Conservation (phyloP, 2,888 invertebrate genomes). For the Platerodrilus igneus region DNA sequence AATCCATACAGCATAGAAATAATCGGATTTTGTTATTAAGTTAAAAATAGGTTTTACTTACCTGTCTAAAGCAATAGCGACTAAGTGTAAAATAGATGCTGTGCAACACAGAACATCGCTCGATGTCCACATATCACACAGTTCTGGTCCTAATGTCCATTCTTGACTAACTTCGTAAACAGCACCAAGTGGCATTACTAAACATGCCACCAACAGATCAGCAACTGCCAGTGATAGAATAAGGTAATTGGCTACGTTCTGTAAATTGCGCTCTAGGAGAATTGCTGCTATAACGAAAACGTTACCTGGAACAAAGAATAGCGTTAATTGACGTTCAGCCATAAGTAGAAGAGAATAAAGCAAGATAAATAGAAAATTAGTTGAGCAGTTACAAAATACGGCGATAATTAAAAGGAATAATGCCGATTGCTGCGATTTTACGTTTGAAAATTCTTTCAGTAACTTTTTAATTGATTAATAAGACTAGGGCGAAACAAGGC, state of each 20-base stretch:
- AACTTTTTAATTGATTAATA: too few species aligned
- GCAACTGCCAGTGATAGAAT: conserved; percentile 88
- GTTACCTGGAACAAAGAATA: conserved; percentile 65
- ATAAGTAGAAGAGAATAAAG: background rate
- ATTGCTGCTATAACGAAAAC: conserved; percentile 93
- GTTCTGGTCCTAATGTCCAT: conserved; percentile 81
- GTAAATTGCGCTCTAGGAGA: conserved; percentile 77
- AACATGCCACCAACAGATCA: conserved; percentile 82
- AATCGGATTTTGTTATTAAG: too few species aligned
- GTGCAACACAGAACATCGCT: conserved; percentile 90
- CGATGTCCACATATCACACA: conserved; percentile 93
- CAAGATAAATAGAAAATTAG: too few species aligned
- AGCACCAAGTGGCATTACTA: conserved; percentile 73
- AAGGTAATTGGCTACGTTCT: conserved; percentile 85
- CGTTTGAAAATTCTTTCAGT: too few species aligned
- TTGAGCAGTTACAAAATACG: too few species aligned
- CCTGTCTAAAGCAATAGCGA: conserved; percentile 79
- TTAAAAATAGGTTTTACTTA: conserved; percentile 39
- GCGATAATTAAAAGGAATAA: too few species aligned
- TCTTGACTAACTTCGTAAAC: conserved; percentile 70
- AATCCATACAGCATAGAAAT: too few species aligned
- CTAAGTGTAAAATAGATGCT: conserved; percentile 74
- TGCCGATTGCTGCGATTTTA: too few species aligned
- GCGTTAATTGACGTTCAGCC: background rate
- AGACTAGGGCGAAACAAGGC: too few species aligned